Conservation (phyloP, 2,113 vertebrate species). For the Bettongia penicillata region DNA sequence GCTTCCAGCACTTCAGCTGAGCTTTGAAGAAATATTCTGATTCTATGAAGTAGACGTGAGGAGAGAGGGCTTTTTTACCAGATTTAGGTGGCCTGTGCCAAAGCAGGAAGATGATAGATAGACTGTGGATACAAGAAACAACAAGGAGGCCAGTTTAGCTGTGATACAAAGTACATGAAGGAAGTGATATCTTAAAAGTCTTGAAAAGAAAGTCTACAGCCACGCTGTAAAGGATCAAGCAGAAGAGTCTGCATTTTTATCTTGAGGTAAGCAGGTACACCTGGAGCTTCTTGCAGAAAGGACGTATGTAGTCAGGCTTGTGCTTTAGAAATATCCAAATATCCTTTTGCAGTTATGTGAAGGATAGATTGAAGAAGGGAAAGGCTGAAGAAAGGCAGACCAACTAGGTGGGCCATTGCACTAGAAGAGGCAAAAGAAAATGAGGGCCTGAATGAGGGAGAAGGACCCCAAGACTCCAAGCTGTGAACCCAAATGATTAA, state of each 20-base stretch:
- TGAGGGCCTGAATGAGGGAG: background rate
- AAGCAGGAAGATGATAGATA: background rate
- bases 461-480: background rate
- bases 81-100: background rate
- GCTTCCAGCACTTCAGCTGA: background rate
- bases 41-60: background rate
- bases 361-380: background rate
- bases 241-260: background rate
- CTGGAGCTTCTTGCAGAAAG: background rate
- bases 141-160: background rate
- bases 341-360: background rate
- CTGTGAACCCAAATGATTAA: background rate
- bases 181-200: background rate
- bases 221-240: background rate
- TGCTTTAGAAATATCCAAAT: background rate
- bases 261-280: background rate
- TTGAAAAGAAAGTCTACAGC: background rate
- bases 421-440: background rate
- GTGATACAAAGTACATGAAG: background rate
- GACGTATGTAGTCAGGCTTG: background rate
- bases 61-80: background rate
- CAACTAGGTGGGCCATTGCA: background rate
- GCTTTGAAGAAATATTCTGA: background rate
- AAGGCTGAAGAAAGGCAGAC: background rate
- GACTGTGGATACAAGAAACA: background rate